Percentiles rank a stretch among this genome's conserved stretches.
Conservation (phyloP, 2,888 invertebrate genomes). For the Catotricha subobsoleta region DNA sequence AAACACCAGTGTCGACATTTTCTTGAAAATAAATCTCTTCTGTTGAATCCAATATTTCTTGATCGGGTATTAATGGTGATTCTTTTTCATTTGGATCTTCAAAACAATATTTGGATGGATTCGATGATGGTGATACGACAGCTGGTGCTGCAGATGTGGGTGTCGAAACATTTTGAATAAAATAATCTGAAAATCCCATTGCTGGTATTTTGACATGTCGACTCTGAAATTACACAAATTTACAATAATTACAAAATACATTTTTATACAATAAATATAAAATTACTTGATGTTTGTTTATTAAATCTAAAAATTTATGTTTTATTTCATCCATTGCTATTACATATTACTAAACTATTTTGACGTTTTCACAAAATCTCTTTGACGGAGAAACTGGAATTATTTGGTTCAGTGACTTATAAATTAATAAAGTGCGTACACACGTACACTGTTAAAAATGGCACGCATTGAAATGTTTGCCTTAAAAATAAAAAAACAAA, state of each 20-base stretch:
- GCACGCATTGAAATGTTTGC: no score
- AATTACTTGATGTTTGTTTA: constrained; percentile 25
- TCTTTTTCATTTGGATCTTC: constrained; percentile 10
- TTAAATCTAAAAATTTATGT: constrained; percentile 26
- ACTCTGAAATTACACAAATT: constrained; percentile 13
- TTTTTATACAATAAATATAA: background rate
- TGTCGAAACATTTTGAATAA: constrained; percentile 23
- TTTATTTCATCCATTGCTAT: constrained; percentile 28
- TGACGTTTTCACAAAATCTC: no score
- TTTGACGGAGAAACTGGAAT: no score
- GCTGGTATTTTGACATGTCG: constrained; percentile 29
- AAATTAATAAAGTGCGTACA: no score
- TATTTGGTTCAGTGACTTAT: no score
- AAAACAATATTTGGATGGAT: constrained; percentile 2
- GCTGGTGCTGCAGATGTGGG: background rate
- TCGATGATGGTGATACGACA: background rate
- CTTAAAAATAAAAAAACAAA: no score
- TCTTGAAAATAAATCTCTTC: constrained; percentile 24
- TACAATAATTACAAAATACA: background rate
- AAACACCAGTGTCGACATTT: constrained; percentile 22
- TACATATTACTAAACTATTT: no score
- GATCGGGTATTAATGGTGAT: constrained; percentile 20
- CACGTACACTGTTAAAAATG: no score
- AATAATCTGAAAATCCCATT: constrained; percentile 30
- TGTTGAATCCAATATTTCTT: constrained; percentile 27